phyloP scores from a whole-genome alignment of 2,113 vertebrate species.

The Aegotheles bennettii region DNA sequence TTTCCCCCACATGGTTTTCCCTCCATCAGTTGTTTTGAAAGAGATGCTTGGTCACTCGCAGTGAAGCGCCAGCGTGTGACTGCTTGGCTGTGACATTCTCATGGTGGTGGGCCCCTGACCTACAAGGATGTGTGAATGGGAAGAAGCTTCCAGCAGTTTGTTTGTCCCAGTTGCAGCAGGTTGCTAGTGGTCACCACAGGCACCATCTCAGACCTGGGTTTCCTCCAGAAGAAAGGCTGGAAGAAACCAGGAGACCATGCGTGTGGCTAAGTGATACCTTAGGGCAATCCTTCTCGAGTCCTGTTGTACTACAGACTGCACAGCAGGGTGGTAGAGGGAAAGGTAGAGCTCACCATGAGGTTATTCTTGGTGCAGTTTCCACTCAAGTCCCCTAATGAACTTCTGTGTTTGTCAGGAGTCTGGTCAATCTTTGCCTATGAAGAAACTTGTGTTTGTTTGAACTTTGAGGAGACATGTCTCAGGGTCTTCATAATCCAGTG shows the following conservation, averaged over 20 bases:
- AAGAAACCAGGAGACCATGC: background rate
- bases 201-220: background rate
- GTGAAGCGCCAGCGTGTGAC: fast-evolving
- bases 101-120: background rate
- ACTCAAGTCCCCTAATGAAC: background rate
- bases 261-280: background rate
- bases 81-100: fast-evolving
- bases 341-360: background rate
- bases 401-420: background rate
- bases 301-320: background rate
- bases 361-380: background rate
- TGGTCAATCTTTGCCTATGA: background rate
- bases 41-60: background rate
- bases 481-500: background rate
- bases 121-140: background rate
- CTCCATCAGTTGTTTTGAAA: background rate
- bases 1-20: background rate
- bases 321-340: background rate
- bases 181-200: background rate
- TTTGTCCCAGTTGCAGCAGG: background rate
- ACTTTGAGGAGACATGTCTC: background rate
- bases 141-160: background rate
- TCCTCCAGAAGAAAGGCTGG: background rate
- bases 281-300: background rate
- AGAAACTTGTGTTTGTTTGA: background rate